Conservation (phyloP, 2,797 vertebrate species). For the Synaphobranchus kaupii region DNA sequence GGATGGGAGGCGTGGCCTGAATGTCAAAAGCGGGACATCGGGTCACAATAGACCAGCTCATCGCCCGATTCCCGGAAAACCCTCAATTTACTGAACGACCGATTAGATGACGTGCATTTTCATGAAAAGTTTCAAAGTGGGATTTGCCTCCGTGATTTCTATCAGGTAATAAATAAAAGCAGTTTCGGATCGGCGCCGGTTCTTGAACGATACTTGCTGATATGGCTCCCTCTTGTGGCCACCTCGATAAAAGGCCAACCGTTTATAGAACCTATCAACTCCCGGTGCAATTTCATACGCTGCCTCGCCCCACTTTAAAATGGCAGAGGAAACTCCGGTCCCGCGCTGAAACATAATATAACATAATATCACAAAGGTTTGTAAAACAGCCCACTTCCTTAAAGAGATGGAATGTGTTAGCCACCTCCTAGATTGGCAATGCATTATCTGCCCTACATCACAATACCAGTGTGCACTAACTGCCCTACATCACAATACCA, state of each 20-base stretch:
- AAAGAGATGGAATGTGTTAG: neutral
- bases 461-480: too few relatives aligned
- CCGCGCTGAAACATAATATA: neutral
- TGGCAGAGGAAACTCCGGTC: neutral
- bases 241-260: neutral
- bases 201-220: neutral
- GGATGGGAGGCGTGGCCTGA: neutral
- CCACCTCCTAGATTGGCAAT: neutral
- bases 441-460: neutral
- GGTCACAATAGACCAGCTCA: neutral
- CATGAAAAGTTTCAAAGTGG: neutral
- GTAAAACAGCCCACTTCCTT: neutral
- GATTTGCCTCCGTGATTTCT: neutral
- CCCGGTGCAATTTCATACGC: neutral
- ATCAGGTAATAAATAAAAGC: neutral
- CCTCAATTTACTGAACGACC: neutral
- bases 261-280: slow-evolving; percentile 20
- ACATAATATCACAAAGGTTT: neutral
- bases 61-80: neutral
- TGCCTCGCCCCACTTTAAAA: neutral
- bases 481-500: too few relatives aligned
- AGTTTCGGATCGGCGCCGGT: neutral
- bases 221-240: slow-evolving; percentile 30
- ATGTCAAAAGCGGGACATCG: neutral
- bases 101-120: neutral